Evolutionary conservation across 2,113 vertebrate genomes (phyloP).

Genomic region (Leptocoma aspasia): DNA sequence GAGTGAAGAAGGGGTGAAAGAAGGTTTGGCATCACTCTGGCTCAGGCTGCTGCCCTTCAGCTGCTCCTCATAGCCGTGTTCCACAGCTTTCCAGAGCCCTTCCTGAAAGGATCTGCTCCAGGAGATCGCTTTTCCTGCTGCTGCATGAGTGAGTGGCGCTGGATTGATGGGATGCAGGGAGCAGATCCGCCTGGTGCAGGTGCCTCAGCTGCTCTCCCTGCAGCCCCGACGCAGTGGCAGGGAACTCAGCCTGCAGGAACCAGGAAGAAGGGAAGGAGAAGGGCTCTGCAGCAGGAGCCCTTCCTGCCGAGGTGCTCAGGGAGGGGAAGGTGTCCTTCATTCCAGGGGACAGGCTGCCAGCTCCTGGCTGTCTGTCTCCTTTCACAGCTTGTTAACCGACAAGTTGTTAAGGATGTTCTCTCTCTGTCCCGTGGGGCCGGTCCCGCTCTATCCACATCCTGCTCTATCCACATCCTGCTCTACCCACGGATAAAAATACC

Average conservation of each 20-base stretch:
- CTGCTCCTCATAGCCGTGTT: neutral
- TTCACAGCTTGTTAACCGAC: neutral
- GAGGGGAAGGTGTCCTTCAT: neutral
- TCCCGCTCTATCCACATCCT: neutral
- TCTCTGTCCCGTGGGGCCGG: neutral
- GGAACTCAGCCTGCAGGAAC: neutral
- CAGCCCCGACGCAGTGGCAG: rapidly evolving
- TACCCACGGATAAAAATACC: neutral
- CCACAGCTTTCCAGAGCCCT: neutral
- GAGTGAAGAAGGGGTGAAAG: rapidly evolving
- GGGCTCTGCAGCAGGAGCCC: neutral
- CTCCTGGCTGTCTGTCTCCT: neutral
- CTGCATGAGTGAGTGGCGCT: rapidly evolving
- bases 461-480: neutral
- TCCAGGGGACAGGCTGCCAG: neutral
- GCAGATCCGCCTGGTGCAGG: rapidly evolving
- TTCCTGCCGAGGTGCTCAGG: neutral
- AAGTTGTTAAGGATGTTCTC: neutral
- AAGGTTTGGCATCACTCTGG: neutral
- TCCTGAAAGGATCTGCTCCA: neutral
- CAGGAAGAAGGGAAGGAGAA: neutral
- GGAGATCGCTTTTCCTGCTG: neutral
- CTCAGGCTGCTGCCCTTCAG: neutral
- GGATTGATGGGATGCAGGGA: neutral
- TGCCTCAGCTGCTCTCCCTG: neutral